Conservation (phyloP, 2,888 invertebrate genomes). For the Nephrotoma guestfalica region DNA sequence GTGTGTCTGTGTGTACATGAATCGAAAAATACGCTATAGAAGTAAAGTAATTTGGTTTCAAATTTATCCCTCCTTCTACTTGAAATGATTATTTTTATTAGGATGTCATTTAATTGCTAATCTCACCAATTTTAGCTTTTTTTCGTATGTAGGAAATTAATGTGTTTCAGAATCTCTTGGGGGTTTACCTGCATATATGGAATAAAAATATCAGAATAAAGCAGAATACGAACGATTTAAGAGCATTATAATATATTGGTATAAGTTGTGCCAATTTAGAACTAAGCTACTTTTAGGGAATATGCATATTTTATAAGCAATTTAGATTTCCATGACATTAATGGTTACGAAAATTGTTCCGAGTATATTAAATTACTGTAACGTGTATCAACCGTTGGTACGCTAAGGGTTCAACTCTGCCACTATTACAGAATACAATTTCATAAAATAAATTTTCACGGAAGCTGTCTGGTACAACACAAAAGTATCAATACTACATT, state of each 20-base stretch:
- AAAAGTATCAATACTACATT: not conserved
- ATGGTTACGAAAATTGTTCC: no score
- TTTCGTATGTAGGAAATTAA: not conserved
- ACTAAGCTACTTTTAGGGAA: not conserved
- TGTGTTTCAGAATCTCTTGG: not conserved
- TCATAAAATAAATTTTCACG: no score
- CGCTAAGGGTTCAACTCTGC: no score
- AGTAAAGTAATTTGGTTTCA: not conserved
- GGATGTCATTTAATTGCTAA: not conserved
- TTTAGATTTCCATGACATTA: no score
- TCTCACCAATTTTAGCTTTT: not conserved
- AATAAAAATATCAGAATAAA: not conserved
- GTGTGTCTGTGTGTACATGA: not conserved
- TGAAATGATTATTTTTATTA: not conserved
- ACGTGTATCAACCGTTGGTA: no score
- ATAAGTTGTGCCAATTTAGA: not conserved
- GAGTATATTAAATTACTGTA: no score
- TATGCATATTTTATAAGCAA: not conserved
- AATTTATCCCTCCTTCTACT: not conserved
- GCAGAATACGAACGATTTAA: not conserved
- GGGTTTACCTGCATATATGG: not conserved
- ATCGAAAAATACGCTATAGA: not conserved
- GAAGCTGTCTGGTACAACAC: not conserved
- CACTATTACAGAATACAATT: no score
- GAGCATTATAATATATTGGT: not conserved